A percentile compares a stretch with the other conserved stretches of the same genome.
Evolutionary conservation across 1,140 invertebrate species (phyloP).

Genomic region (Sinonovacula constricta): DNA sequence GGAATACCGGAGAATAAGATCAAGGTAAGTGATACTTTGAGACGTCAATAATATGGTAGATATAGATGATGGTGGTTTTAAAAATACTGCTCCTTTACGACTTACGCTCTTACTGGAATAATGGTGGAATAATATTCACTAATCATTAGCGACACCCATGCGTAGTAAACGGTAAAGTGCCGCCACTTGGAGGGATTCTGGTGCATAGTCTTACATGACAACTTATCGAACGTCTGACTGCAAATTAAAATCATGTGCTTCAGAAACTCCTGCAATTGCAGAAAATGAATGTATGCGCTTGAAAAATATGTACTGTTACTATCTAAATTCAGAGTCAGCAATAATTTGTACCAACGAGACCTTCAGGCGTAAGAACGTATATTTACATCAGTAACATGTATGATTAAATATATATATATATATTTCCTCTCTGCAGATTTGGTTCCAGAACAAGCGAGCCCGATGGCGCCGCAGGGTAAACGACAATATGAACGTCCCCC

Average conservation of each 20-base stretch:
- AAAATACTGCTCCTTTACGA: not conserved
- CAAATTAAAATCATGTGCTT: not conserved
- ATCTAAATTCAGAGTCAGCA: not conserved
- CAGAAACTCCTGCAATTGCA: not conserved
- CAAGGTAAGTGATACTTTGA: constrained; percentile 52
- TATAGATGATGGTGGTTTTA: not conserved
- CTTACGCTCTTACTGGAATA: not conserved
- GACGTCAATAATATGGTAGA: not conserved
- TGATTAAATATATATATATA: not conserved
- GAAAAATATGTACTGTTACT: not conserved
- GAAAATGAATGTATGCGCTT: not conserved
- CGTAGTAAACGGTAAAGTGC: not conserved
- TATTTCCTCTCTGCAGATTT: constrained; percentile 43
- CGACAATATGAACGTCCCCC: constrained; percentile 45
- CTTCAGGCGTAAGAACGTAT: not conserved
- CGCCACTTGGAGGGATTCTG: too few relatives aligned
- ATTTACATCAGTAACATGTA: not conserved
- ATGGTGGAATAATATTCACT: not conserved
- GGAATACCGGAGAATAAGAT: constrained; percentile 63
- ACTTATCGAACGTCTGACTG: not conserved
- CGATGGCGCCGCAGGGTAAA: constrained; percentile 53
- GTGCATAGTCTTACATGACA: not conserved
- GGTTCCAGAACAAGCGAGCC: constrained; percentile 62
- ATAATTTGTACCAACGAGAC: too few relatives aligned
- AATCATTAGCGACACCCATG: not conserved